Conservation (phyloP, 92 coral and sea anemone genomes). For the Actinostola sp. region DNA sequence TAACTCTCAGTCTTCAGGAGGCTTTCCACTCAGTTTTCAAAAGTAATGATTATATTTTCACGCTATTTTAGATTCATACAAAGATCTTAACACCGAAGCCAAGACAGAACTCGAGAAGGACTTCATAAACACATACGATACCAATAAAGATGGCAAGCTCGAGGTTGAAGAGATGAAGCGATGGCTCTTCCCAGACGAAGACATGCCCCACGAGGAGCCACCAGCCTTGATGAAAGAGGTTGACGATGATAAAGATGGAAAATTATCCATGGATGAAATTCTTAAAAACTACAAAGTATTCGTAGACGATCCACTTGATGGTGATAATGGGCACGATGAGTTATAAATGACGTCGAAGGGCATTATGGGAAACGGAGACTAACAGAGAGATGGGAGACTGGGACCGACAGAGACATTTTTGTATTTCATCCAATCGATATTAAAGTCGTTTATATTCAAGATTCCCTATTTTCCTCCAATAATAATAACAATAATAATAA, state of each 20-base stretch:
- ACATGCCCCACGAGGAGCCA: constrained; percentile 79
- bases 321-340: constrained; percentile 71
- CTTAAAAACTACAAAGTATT: constrained; percentile 73
- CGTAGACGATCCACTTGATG: constrained; percentile 55
- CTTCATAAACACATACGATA: constrained; percentile 68
- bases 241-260: constrained; percentile 84
- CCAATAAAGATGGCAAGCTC: constrained; percentile 76
- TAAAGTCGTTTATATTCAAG: neutral
- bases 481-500: too few relatives aligned
- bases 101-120: constrained; percentile 83
- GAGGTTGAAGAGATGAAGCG: constrained; percentile 65
- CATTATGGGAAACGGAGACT: neutral
- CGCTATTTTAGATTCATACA: constrained; percentile 60
- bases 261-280: constrained; percentile 83
- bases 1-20: too few relatives aligned
- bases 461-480: too few relatives aligned
- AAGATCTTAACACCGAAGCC: constrained; percentile 75
- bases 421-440: neutral
- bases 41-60: too few relatives aligned
- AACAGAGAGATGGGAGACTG: neutral
- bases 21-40: too few relatives aligned
- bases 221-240: constrained; percentile 81
- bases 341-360: constrained; percentile 36
- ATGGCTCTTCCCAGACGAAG: constrained; percentile 91
- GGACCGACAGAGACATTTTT: constrained; percentile 3